These are phyloP conservation scores for Scolopax rusticola DNA, from an alignment of 2,797 vertebrate genomes.

Conservation along the genomic window DNA sequence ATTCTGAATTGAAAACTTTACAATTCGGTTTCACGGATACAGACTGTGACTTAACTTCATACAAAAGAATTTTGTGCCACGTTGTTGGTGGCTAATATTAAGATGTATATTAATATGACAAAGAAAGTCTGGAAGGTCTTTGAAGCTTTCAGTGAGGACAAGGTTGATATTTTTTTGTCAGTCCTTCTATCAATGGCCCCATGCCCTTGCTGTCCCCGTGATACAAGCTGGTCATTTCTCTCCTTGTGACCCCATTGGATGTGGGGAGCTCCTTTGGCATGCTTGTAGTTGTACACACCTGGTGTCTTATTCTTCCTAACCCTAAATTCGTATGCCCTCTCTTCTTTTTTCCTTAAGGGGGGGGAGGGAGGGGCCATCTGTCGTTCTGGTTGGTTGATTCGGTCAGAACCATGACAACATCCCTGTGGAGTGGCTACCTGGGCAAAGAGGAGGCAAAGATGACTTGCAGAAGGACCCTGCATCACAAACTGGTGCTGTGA, in stretches of 20 bases:
- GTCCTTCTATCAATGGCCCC: not conserved
- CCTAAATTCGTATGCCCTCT: not conserved
- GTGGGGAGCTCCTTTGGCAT: rapidly evolving
- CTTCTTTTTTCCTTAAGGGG: too few relatives aligned
- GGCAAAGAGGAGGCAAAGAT: not conserved
- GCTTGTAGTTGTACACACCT: not conserved
- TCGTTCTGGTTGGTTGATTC: too few relatives aligned
- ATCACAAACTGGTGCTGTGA: rapidly evolving
- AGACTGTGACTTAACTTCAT: not conserved
- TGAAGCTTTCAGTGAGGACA: not conserved
- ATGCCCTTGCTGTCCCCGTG: not conserved
- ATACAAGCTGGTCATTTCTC: not conserved
- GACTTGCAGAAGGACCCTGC: not conserved
- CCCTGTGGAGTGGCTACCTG: not conserved
- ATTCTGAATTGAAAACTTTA: not conserved
- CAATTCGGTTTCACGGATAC: not conserved
- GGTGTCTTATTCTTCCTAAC: not conserved
- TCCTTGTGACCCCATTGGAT: not conserved
- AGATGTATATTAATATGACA: not conserved
- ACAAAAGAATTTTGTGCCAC: not conserved
- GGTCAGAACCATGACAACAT: too few relatives aligned
- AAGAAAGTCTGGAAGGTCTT: not conserved
- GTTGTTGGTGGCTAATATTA: not conserved
- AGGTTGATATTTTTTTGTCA: not conserved
- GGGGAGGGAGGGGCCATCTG: too few relatives aligned